phyloP scores from a whole-genome alignment of 2,888 invertebrate genomes.

The Lasioglossum leucozonium region DNA sequence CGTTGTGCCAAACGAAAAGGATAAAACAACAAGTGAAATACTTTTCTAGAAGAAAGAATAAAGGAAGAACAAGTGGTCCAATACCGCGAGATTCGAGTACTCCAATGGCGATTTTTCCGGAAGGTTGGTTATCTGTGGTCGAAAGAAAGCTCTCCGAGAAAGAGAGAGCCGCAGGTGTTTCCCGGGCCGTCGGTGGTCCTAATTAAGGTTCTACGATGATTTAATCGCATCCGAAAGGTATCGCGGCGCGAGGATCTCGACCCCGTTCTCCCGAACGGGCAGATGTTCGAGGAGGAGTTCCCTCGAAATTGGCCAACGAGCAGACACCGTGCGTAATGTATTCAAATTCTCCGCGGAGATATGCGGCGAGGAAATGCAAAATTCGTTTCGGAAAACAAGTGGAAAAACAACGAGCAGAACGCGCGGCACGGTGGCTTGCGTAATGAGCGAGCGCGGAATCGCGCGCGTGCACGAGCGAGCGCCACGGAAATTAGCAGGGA shows the following conservation, averaged over 20 bases:
- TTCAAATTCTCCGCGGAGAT: conserved; percentile 18
- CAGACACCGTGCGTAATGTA: conserved; percentile 10
- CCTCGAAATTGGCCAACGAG: conserved; percentile 1
- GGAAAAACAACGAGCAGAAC: conserved; percentile 13
- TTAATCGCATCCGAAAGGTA: background rate
- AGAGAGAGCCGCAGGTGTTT: conserved; percentile 1
- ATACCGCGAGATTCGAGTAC: background rate
- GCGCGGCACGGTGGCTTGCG: conserved; percentile 6
- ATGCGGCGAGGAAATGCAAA: conserved; percentile 7
- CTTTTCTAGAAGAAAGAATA: too few relatives aligned
- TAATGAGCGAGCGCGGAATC: conserved; percentile 28
- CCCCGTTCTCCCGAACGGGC: background rate
- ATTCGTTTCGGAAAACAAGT: conserved; percentile 22
- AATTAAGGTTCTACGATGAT: conserved; percentile 6
- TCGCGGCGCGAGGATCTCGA: background rate
- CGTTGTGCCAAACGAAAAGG: background rate
- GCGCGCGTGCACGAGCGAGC: conserved; percentile 13
- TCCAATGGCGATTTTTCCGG: background rate
- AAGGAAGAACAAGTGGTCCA: too few relatives aligned
- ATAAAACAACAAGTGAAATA: background rate
- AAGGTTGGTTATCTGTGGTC: background rate
- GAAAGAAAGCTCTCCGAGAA: background rate
- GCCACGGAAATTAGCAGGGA: conserved; percentile 27
- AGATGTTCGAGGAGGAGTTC: background rate
- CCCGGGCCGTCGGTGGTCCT: background rate